Evolutionary conservation across 2,797 vertebrate species (phyloP), one percentile per base, ranked within the genome.

Genomic region (Scolopax bukidnonensis): DNA sequence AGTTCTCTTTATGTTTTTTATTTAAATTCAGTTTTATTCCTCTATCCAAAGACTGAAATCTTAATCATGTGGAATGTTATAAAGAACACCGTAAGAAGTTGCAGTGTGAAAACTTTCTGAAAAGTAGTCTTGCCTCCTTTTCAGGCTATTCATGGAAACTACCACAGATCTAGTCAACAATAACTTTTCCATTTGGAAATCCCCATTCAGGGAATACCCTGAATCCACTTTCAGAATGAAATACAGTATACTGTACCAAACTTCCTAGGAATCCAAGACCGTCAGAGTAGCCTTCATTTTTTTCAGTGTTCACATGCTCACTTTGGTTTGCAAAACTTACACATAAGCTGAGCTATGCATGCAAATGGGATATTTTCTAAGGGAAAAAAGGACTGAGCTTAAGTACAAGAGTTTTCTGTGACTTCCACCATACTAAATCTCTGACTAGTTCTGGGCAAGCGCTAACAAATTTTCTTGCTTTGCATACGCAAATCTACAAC

Each of bases 241-340:
- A 64, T 25, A 57, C 27, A 3, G 15, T 57, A 13, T 50, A 12
- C 17, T 12, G 10, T 50, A 40, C 33, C 14, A 19, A 82, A 50
- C 16, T 54, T 79, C 17, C 15, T 59, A 56, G 50, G 43, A 86
- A 63, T 17, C 16, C 59, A 77, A 60, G 61, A 25, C 12, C 73
- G 27, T 38, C 16, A 41, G 23, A 57, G 36, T 3, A 68, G 13
- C 12, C 10, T 75, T 81, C 1, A 4, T n/a, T 48, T 50, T 68
- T 68, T 57, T 20, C 7, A 5, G 2, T 32, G 13, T 16, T 1
- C 1, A 41, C 24, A 33, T 20, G 13, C 9, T 14, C 12, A 10
- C 10, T 71, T 87, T 43, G 25, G 19, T 50, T 64, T 80, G 41
- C 10, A 45, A 87, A 87, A 83, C 7, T 41, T 64, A 47, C 5